phyloP scores from a whole-genome alignment of 2,113 vertebrate genomes.

The Acanthochromis polyacanthus region DNA sequence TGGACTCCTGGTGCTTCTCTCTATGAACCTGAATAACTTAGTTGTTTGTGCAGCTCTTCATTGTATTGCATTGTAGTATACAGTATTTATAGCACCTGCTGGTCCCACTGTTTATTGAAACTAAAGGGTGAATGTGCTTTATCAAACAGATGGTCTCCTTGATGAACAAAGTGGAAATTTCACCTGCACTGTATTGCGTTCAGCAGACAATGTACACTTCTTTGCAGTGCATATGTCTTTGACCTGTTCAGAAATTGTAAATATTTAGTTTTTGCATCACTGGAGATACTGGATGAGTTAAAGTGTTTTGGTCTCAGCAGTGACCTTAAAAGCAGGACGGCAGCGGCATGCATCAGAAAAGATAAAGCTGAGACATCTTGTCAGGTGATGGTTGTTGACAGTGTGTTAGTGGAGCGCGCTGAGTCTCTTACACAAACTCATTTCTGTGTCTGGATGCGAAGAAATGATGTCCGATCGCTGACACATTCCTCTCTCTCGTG shows the following conservation, averaged over 20 bases:
- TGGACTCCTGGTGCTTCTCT: constrained; percentile 10
- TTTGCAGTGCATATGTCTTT: background rate
- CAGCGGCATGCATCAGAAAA: no score
- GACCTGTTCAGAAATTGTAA: background rate
- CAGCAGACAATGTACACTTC: background rate
- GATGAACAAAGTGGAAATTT: constrained; percentile 11
- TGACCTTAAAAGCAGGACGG: background rate
- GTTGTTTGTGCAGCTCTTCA: constrained; percentile 25
- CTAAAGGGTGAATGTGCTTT: background rate
- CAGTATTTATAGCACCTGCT: no score
- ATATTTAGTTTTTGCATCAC: background rate
- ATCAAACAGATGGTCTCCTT: background rate
- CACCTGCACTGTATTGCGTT: background rate
- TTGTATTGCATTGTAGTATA: background rate
- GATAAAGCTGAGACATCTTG: background rate
- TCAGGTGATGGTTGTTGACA: constrained; percentile 14
- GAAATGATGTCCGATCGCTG: background rate
- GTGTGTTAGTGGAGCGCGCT: background rate
- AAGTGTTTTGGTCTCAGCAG: constrained; percentile 28
- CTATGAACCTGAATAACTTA: background rate
- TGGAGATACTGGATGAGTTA: background rate
- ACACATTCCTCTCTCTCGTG: background rate
- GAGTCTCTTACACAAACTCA: background rate
- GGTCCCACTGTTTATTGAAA: background rate
- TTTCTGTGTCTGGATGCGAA: background rate